Evolutionary conservation across 1,140 invertebrate genomes (phyloP).

Genomic region (Steinernema khuongi): DNA sequence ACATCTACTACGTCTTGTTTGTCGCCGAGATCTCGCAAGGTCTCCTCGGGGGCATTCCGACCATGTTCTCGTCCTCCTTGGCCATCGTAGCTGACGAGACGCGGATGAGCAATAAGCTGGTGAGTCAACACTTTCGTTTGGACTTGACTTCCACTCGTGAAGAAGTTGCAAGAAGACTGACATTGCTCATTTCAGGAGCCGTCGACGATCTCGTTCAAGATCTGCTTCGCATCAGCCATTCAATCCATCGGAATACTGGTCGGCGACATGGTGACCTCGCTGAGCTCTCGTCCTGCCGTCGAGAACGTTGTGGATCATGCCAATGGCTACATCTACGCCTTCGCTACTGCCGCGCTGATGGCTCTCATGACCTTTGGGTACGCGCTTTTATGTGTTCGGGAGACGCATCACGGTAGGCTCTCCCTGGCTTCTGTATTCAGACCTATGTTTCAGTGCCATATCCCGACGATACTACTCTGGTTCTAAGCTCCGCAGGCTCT

Average conservation of each 20-base stretch:
- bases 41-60: background rate
- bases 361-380: slow-evolving; percentile 27
- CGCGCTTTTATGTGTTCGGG: slow-evolving; percentile 30
- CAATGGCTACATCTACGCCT: slow-evolving; percentile 7
- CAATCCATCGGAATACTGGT: background rate
- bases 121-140: too few relatives aligned
- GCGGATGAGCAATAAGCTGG: background rate
- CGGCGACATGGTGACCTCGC: background rate
- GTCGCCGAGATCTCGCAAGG: background rate
- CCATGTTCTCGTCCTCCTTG: background rate
- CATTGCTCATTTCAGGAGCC: background rate
- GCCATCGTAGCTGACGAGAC: background rate
- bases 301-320: background rate
- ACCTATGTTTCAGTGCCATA: background rate
- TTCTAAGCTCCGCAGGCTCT: background rate
- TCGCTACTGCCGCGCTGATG: slow-evolving; percentile 1
- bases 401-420: slow-evolving; percentile 28
- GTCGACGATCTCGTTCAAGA: slow-evolving; percentile 1
- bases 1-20: background rate
- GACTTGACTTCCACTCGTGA: too few relatives aligned
- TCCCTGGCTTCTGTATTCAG: slow-evolving; percentile 23
- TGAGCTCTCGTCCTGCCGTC: background rate
- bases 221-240: background rate
- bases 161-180: background rate
- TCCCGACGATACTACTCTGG: background rate